phyloP scores from a whole-genome alignment of 2,113 vertebrate genomes.

The Leptobrachium ailaonicum region DNA sequence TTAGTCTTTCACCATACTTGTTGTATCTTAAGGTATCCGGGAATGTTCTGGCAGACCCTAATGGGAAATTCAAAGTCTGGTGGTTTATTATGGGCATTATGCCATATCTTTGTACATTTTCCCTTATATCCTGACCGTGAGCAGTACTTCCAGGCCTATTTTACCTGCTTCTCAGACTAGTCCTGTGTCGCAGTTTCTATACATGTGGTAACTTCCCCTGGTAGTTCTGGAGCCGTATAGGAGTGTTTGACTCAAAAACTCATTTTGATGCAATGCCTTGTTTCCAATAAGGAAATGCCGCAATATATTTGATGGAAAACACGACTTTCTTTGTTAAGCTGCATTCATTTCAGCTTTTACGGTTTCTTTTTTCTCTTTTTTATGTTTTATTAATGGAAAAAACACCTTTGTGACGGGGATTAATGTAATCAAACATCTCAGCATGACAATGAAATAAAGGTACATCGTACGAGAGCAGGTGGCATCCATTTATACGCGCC shows the following conservation, averaged over 20 bases:
- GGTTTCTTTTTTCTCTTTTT: slow-evolving; percentile 43
- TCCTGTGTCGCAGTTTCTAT: slow-evolving; percentile 13
- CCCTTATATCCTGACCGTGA: not conserved
- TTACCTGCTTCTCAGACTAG: not conserved
- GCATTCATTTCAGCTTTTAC: slow-evolving; percentile 25
- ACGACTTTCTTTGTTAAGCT: slow-evolving; percentile 21
- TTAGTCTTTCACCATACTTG: no score
- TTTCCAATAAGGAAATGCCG: slow-evolving; percentile 21
- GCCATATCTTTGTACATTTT: no score
- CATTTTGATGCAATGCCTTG: slow-evolving; percentile 24
- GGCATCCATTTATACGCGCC: slow-evolving; percentile 35
- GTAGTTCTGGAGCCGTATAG: not conserved
- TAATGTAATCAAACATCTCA: slow-evolving; percentile 47
- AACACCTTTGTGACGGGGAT: slow-evolving; percentile 42
- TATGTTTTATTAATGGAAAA: slow-evolving; percentile 46
- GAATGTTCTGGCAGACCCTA: no score
- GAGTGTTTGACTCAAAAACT: slow-evolving; percentile 23
- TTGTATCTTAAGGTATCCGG: no score
- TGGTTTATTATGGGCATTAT: no score
- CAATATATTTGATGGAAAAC: slow-evolving; percentile 44
- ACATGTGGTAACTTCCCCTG: not conserved
- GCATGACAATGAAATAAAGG: slow-evolving; percentile 42
- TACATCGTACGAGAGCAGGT: slow-evolving; percentile 38
- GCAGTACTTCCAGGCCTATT: not conserved
- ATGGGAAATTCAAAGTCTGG: no score